A percentile compares a stretch with the other conserved stretches of the same genome.
These are phyloP conservation scores for Phrixothrix hirtus DNA, from an alignment of 2,888 invertebrate species.

Conservation along the genomic window DNA sequence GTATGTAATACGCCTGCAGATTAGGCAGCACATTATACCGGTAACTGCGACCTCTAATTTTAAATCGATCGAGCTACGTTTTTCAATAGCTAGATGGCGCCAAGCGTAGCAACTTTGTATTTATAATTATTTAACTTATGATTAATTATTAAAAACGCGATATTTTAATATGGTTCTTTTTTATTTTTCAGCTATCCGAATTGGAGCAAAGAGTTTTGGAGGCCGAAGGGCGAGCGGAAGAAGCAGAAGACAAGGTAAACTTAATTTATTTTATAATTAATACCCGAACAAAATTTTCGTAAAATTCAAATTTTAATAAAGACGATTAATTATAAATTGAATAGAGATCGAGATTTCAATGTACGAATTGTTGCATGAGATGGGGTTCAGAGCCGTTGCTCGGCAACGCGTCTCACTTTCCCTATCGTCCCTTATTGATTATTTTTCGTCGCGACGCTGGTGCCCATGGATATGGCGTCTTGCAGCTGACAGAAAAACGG, in stretches of 20 bases:
- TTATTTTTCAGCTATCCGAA: conserved; percentile 84
- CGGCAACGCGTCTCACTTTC: conserved; percentile 54
- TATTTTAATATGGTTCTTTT: conserved; percentile 16
- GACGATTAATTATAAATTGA: too few species aligned
- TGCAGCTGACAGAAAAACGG: conserved; percentile 55
- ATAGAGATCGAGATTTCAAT: too few species aligned
- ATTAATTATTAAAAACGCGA: not conserved
- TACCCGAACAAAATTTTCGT: too few species aligned
- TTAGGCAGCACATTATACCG: too few species aligned
- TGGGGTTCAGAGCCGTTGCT: conserved; percentile 45
- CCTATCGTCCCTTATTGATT: conserved; percentile 57
- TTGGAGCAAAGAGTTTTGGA: conserved; percentile 90
- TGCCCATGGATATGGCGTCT: conserved; percentile 52
- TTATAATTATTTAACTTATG: too few species aligned
- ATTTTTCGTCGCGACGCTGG: conserved; percentile 56
- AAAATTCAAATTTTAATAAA: too few species aligned
- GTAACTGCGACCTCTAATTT: too few species aligned
- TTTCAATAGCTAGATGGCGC: too few species aligned
- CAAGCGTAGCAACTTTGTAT: not conserved
- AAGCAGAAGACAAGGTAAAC: conserved; percentile 92
- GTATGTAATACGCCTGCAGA: too few species aligned
- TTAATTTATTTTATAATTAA: not conserved
- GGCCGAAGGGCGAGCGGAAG: conserved; percentile 89
- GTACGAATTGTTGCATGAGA: conserved; percentile 31
- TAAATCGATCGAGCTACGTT: too few species aligned